These are phyloP conservation scores for Scatophagus argus DNA, from an alignment of 2,113 vertebrate species.

Conservation along the genomic window DNA sequence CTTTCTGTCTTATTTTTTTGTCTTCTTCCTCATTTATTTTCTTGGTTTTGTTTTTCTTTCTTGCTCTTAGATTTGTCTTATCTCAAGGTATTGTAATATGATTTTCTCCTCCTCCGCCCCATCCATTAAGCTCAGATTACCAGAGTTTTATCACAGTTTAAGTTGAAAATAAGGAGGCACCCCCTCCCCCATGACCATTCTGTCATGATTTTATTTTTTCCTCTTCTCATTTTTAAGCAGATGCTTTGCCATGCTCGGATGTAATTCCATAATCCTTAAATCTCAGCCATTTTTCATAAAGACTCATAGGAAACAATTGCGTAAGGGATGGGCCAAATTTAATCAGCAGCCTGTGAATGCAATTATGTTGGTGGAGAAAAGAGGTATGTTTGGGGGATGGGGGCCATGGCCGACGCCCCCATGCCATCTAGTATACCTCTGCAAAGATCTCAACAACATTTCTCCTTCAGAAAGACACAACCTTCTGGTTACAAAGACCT, in stretches of 20 bases:
- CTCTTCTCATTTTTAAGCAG: conserved; percentile 72
- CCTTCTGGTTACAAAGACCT: conserved; percentile 27
- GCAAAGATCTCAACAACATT: conserved; percentile 28
- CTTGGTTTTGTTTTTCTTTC: conserved; percentile 49
- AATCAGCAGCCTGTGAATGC: conserved; percentile 80
- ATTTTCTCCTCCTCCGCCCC: conserved; percentile 34
- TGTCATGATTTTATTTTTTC: conserved; percentile 63
- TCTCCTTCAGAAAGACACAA: conserved; percentile 21
- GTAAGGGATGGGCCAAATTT: conserved; percentile 77
- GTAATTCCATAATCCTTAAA: conserved; percentile 84
- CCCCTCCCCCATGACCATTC: conserved; percentile 36
- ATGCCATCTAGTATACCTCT: conserved; percentile 37
- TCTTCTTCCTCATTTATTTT: conserved; percentile 53
- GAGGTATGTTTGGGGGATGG: conserved; percentile 52
- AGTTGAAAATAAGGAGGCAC: conserved; percentile 59
- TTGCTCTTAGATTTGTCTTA: conserved; percentile 55
- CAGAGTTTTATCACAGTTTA: conserved; percentile 69
- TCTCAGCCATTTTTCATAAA: conserved; percentile 84
- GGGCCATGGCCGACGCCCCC: conserved; percentile 52
- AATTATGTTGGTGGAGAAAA: conserved; percentile 74
- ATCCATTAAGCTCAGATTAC: conserved; percentile 76
- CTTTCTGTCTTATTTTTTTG: conserved; percentile 29
- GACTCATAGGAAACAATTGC: conserved; percentile 82
- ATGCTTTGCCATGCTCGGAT: conserved; percentile 72
- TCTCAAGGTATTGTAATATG: conserved; percentile 63